Evolutionary conservation across 1,140 invertebrate genomes (phyloP).

Genomic region (Chironomus tepperi): DNA sequence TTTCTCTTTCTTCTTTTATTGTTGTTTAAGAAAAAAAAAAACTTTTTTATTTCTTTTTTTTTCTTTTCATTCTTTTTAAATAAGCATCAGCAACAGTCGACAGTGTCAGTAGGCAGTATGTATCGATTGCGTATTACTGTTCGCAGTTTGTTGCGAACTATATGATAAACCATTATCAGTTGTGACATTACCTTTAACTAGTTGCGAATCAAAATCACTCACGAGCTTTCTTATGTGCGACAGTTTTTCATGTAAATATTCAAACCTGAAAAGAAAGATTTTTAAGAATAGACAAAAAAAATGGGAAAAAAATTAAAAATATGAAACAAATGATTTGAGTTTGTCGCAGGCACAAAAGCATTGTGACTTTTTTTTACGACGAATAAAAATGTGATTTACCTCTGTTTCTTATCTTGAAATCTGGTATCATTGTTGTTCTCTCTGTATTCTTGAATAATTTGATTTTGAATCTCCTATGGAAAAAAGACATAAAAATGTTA

Average conservation of each 20-base stretch:
- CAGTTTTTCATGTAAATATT: conserved; percentile 82
- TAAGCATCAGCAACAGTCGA: conserved; percentile 12
- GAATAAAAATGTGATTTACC: conserved; percentile 24
- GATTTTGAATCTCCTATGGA: conserved; percentile 55
- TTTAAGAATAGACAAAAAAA: neutral
- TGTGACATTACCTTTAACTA: conserved; percentile 29
- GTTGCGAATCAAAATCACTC: conserved; percentile 60
- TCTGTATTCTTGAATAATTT: conserved; percentile 74
- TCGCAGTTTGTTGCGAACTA: neutral
- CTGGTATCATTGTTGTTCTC: conserved; percentile 62
- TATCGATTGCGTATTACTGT: conserved; percentile 5
- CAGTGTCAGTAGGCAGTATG: conserved; percentile 11
- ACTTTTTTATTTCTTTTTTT: neutral
- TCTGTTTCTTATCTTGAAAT: conserved; percentile 57
- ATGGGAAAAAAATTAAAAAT: neutral
- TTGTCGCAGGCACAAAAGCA: too few relatives aligned
- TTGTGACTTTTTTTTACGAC: too few relatives aligned
- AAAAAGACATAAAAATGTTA: neutral
- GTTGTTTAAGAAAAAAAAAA: too few relatives aligned
- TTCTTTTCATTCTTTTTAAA: neutral
- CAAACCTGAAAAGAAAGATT: conserved; percentile 46
- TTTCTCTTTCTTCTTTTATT: neutral
- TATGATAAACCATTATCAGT: neutral
- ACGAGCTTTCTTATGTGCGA: conserved; percentile 83
- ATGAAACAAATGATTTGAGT: too few relatives aligned